These are phyloP conservation scores for Macrotrachela quadricornifera DNA, from an alignment of 1,140 invertebrate species.

Conservation along the genomic window DNA sequence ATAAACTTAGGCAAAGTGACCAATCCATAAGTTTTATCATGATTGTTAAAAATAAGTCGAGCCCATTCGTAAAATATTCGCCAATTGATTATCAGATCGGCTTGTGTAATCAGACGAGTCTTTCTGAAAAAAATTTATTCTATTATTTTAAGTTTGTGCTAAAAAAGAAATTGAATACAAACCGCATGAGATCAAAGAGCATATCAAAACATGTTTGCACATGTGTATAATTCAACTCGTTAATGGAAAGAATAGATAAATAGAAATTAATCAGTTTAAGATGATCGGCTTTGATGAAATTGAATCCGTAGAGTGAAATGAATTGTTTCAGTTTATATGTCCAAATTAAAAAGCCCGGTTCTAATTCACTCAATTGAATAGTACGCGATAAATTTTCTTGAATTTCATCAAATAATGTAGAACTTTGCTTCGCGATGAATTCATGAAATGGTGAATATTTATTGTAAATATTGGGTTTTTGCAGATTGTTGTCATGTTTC, in stretches of 20 bases:
- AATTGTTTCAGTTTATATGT: not conserved
- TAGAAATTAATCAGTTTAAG: slow-evolving; percentile 57
- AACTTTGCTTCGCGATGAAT: slow-evolving; percentile 28
- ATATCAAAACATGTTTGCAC: slow-evolving; percentile 41
- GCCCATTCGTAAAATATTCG: slow-evolving; percentile 52
- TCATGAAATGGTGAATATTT: slow-evolving; percentile 29
- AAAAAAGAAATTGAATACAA: slow-evolving; percentile 11
- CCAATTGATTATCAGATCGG: slow-evolving; percentile 63
- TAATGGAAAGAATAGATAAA: slow-evolving; percentile 51
- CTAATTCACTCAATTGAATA: slow-evolving; percentile 28
- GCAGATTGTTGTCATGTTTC: too few species aligned
- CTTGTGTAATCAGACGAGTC: slow-evolving; percentile 49
- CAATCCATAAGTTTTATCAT: slow-evolving; percentile 37
- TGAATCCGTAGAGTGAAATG: slow-evolving; percentile 55
- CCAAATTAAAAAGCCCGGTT: slow-evolving; percentile 31
- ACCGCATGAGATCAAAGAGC: slow-evolving; percentile 29
- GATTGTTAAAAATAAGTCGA: slow-evolving; percentile 32
- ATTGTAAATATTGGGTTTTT: slow-evolving; percentile 14
- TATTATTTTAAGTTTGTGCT: slow-evolving; percentile 7
- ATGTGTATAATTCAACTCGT: slow-evolving; percentile 49
- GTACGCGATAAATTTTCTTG: slow-evolving; percentile 30
- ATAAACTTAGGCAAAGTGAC: slow-evolving; percentile 36
- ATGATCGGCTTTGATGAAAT: slow-evolving; percentile 73
- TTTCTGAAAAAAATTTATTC: slow-evolving; percentile 36
- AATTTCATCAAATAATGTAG: slow-evolving; percentile 23